Evolutionary conservation across 2,113 vertebrate species (phyloP).

Genomic region (Brachyhypopomus gauderio): DNA sequence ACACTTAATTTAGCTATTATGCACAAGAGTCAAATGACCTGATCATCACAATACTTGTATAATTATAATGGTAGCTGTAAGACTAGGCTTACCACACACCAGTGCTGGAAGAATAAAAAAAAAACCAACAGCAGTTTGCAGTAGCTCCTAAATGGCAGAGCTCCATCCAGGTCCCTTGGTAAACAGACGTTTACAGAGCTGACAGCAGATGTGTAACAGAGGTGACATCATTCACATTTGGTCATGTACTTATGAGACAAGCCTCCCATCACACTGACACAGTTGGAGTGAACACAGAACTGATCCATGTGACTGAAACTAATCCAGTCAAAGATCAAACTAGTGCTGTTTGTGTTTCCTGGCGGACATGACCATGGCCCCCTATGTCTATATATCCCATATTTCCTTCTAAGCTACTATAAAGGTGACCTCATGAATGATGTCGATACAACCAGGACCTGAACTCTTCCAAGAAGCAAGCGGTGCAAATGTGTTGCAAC

Average conservation of each 20-base stretch:
- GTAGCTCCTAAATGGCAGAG: background rate
- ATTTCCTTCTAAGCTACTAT: background rate
- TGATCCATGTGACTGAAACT: background rate
- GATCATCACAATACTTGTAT: background rate
- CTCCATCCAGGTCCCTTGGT: background rate
- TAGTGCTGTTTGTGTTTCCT: background rate
- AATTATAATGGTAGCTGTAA: background rate
- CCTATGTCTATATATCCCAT: background rate
- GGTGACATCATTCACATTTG: slow-evolving; percentile 25
- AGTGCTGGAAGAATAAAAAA: background rate
- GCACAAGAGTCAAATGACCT: slow-evolving; percentile 4
- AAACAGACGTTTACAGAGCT: background rate
- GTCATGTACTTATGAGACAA: slow-evolving; percentile 14
- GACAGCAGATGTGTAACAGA: background rate
- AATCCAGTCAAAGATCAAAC: slow-evolving; percentile 17
- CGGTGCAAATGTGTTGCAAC: background rate
- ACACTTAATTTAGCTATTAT: background rate
- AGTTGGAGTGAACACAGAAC: background rate
- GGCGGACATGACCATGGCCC: background rate
- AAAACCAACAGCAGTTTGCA: background rate
- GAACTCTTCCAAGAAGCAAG: background rate
- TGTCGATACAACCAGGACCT: background rate
- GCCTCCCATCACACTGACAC: slow-evolving; percentile 10
- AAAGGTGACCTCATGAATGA: background rate
- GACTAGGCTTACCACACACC: background rate